Evolutionary conservation across 2,888 invertebrate species (phyloP).

Genomic region (Agrilus mali): DNA sequence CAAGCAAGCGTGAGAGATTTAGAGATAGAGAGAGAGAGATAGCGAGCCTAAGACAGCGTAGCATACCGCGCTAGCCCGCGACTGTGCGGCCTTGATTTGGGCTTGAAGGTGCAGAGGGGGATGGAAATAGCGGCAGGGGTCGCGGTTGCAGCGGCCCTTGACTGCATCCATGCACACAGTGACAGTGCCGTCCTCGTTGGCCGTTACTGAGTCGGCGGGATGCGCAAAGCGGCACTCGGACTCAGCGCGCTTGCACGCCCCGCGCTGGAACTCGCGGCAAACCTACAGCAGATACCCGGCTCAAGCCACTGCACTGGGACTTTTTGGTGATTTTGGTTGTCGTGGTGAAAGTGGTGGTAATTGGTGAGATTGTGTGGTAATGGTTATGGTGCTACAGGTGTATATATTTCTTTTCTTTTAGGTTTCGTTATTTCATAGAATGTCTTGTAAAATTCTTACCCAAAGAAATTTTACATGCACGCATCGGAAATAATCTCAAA

Average conservation of each 20-base stretch:
- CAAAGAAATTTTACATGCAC: too few species aligned
- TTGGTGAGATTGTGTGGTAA: too few species aligned
- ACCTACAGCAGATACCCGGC: conserved; percentile 56
- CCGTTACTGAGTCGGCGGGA: conserved; percentile 91
- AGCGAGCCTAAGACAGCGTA: conserved; percentile 46
- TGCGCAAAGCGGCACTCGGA: conserved; percentile 98
- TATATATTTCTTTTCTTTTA: too few species aligned
- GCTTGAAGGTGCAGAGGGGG: conserved; percentile 99
- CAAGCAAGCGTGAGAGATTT: conserved; percentile 24
- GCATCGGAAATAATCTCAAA: too few species aligned
- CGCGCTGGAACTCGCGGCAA: conserved; percentile 98
- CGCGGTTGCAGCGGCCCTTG: conserved; percentile 97
- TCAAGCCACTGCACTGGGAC: conserved; percentile 26
- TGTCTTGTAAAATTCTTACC: too few species aligned
- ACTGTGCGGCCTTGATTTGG: conserved; percentile 97
- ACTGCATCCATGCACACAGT: conserved; percentile 99
- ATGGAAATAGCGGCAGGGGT: conserved; percentile 99
- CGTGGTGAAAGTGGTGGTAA: too few species aligned
- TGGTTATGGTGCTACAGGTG: too few species aligned
- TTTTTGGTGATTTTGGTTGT: too few species aligned
- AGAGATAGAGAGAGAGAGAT: conserved; percentile 36
- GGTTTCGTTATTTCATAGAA: too few species aligned
- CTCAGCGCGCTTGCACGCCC: conserved; percentile 95
- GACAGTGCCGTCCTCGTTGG: conserved; percentile 97
- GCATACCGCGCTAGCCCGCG: conserved; percentile 82